These are phyloP conservation scores for Boloria selene DNA, from an alignment of 2,888 invertebrate genomes.

Conservation along the genomic window DNA sequence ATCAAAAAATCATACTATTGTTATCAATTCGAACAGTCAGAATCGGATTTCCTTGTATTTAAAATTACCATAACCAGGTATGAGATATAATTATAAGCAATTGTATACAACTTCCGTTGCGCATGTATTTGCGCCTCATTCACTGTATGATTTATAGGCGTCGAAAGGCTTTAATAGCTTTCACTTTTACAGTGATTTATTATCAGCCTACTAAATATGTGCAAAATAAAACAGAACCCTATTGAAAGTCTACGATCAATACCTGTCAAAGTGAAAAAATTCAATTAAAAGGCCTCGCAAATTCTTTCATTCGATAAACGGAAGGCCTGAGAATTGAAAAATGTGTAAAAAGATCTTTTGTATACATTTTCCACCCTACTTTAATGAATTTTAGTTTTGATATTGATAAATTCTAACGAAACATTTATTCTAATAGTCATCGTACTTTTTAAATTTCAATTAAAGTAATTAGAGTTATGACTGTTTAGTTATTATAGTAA, in stretches of 20 bases:
- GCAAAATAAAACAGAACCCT: constrained; percentile 68
- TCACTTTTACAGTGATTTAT: constrained; percentile 71
- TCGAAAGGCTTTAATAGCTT: constrained; percentile 67
- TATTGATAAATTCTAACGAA: constrained; percentile 38
- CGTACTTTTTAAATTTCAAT: not conserved
- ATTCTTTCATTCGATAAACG: constrained; percentile 71
- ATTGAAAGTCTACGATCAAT: constrained; percentile 73
- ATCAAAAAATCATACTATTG: not conserved
- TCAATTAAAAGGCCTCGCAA: constrained; percentile 70
- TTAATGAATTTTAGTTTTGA: constrained; percentile 51
- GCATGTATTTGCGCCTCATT: constrained; percentile 54
- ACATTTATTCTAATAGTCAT: constrained; percentile 7
- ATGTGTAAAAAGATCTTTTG: constrained; percentile 67
- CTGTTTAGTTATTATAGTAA: not conserved
- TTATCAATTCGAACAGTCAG: not conserved
- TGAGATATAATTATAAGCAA: constrained; percentile 26
- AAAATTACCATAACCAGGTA: not conserved
- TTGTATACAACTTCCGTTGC: constrained; percentile 41
- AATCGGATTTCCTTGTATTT: too few relatives aligned
- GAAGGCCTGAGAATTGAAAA: constrained; percentile 70
- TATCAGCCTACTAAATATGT: constrained; percentile 65
- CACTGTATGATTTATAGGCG: constrained; percentile 68
- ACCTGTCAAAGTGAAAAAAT: constrained; percentile 72
- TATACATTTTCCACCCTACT: constrained; percentile 59
- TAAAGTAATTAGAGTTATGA: not conserved